A percentile compares a stretch with the other conserved stretches of the same genome.
phyloP scores from a whole-genome alignment of 1,140 invertebrate genomes.

The Drosophila pectinifera region DNA sequence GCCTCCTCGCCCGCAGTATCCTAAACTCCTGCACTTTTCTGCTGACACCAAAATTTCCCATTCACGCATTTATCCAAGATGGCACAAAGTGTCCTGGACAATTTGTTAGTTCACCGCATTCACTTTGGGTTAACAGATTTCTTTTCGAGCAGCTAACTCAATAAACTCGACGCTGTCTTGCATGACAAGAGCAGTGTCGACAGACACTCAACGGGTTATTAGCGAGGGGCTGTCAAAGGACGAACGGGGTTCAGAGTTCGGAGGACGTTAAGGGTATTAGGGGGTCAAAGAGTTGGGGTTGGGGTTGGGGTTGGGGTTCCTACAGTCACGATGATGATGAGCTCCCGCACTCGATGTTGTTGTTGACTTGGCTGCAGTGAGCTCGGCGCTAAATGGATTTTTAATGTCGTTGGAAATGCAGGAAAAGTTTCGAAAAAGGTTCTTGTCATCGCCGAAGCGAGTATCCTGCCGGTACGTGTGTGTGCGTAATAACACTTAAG shows the following conservation, averaged over 20 bases:
- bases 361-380: slow-evolving; percentile 52
- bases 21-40: slow-evolving; percentile 19
- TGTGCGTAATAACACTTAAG: slow-evolving; percentile 75
- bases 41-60: slow-evolving; percentile 8
- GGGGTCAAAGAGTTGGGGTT: neutral
- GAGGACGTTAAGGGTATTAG: neutral
- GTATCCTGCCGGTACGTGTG: slow-evolving; percentile 34
- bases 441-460: slow-evolving; percentile 54
- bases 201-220: slow-evolving; percentile 81
- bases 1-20: neutral
- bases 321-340: slow-evolving; percentile 37
- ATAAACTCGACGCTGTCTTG: slow-evolving; percentile 58
- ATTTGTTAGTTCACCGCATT: slow-evolving; percentile 53
- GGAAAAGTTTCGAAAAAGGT: slow-evolving; percentile 70
- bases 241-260: neutral
- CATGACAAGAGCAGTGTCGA: slow-evolving; percentile 67
- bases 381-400: slow-evolving; percentile 78
- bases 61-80: slow-evolving; percentile 23
- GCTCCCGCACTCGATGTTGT: slow-evolving; percentile 17
- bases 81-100: slow-evolving; percentile 30
- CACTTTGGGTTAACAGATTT: slow-evolving; percentile 67
- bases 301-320: slow-evolving; percentile 17
- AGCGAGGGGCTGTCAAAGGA: slow-evolving; percentile 40
- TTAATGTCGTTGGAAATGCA: slow-evolving; percentile 79
- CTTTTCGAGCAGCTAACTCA: slow-evolving; percentile 71